These are phyloP conservation scores for Mythimna impura DNA, from an alignment of 2,888 invertebrate genomes.

Conservation along the genomic window DNA sequence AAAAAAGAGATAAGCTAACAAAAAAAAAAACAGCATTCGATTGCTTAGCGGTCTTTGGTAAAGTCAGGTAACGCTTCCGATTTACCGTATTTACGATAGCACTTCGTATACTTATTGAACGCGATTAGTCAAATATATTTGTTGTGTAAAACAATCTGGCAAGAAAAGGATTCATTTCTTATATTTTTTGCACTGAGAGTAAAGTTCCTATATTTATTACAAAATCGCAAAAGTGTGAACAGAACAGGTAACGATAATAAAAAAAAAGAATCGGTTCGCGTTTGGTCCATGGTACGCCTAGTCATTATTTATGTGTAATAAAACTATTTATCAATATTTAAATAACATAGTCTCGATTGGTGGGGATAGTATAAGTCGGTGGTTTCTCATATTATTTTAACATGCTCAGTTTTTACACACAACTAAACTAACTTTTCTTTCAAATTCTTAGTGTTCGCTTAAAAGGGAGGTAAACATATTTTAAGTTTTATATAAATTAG, in stretches of 20 bases:
- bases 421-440: slow-evolving; percentile 27
- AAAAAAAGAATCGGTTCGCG: slow-evolving; percentile 73
- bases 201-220: slow-evolving; percentile 89
- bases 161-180: slow-evolving; percentile 64
- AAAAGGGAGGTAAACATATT: slow-evolving; percentile 52
- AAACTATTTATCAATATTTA: slow-evolving; percentile 83
- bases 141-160: slow-evolving; percentile 58
- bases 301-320: slow-evolving; percentile 87
- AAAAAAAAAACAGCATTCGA: slow-evolving; percentile 75
- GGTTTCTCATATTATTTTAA: slow-evolving; percentile 71
- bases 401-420: slow-evolving; percentile 70
- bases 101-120: slow-evolving; percentile 71
- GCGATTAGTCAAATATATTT: slow-evolving; percentile 68
- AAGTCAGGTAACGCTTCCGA: slow-evolving; percentile 81
- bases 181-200: slow-evolving; percentile 86
- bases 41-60: slow-evolving; percentile 82
- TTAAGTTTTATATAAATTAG: slow-evolving; percentile 66
- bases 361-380: slow-evolving; percentile 75
- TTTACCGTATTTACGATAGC: slow-evolving; percentile 65
- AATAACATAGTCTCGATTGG: slow-evolving; percentile 77
- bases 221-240: slow-evolving; percentile 74
- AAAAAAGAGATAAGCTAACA: slow-evolving; percentile 71
- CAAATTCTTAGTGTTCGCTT: slow-evolving; percentile 60
- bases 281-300: slow-evolving; percentile 88
- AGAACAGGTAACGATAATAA: slow-evolving; percentile 65